A percentile compares a stretch with the other conserved stretches of the same genome.
Evolutionary conservation across 1,140 invertebrate species (phyloP).

Genomic region (Magallana ariakensis): DNA sequence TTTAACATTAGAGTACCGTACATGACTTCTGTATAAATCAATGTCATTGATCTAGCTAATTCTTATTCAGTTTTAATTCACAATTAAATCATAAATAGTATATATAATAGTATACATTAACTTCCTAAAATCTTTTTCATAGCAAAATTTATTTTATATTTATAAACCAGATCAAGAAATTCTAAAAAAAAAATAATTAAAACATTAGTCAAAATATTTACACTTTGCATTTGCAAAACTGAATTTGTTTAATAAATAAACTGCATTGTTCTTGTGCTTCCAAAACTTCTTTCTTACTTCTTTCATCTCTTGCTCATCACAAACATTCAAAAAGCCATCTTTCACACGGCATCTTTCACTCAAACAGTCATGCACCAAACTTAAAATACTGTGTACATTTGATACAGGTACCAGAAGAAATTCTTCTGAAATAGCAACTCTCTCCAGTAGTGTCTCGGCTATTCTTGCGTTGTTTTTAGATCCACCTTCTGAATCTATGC

Average conservation of each 20-base stretch:
- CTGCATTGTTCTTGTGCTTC: not conserved
- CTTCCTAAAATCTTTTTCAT: too few relatives aligned
- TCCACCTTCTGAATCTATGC: not conserved
- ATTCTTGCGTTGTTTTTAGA: not conserved
- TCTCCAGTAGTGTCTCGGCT: not conserved
- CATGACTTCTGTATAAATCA: too few relatives aligned
- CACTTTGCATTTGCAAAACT: not conserved
- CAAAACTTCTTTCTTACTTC: not conserved
- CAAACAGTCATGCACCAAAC: not conserved
- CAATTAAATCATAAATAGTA: too few relatives aligned
- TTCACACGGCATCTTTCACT: not conserved
- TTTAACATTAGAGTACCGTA: too few relatives aligned
- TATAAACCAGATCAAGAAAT: too few relatives aligned
- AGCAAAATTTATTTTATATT: too few relatives aligned
- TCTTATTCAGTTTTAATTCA: too few relatives aligned
- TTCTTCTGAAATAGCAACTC: not conserved
- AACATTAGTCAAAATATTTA: slow-evolving; percentile 17
- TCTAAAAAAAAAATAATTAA: too few relatives aligned
- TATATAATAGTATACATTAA: too few relatives aligned
- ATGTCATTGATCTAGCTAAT: too few relatives aligned
- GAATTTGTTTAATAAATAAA: slow-evolving; percentile 11
- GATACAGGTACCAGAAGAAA: not conserved
- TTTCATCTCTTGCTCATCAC: slow-evolving; percentile 4
- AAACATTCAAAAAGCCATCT: not conserved
- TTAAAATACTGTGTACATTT: not conserved